Evolutionary conservation across 2,797 vertebrate genomes (phyloP).

Genomic region (Buphagus erythrorhynchus): DNA sequence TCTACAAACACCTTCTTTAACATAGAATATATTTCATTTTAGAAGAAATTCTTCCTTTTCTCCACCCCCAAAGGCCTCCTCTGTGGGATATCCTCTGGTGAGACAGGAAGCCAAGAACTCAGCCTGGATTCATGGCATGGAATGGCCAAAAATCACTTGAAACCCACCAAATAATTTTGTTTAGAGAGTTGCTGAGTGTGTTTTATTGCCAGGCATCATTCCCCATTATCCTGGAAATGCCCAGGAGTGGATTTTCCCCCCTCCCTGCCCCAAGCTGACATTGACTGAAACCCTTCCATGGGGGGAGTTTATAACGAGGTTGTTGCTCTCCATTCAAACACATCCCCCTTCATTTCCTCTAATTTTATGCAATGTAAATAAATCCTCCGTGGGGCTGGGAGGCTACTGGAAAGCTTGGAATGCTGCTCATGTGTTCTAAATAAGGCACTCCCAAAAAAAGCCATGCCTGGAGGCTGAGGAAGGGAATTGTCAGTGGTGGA

Average conservation of each 20-base stretch:
- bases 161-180: constrained; percentile 15
- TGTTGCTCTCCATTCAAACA: constrained; percentile 70
- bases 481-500: constrained; percentile 75
- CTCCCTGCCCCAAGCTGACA: constrained; percentile 40
- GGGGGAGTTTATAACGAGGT: constrained; percentile 44
- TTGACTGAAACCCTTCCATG: constrained; percentile 75
- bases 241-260: constrained; percentile 45
- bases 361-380: constrained; percentile 82
- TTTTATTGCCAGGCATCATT: constrained; percentile 66
- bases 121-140: background rate
- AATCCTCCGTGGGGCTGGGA: constrained; percentile 73
- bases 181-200: constrained; percentile 52
- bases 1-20: background rate
- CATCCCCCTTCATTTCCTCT: constrained; percentile 80
- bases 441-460: constrained; percentile 77
- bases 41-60: background rate
- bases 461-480: constrained; percentile 78
- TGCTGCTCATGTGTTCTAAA: constrained; percentile 79
- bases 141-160: background rate
- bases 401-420: constrained; percentile 76
- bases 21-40: background rate
- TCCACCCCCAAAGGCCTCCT: background rate
- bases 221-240: constrained; percentile 63
- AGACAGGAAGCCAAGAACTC: background rate
- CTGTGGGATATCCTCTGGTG: background rate